A percentile compares a stretch with the other conserved stretches of the same genome.
These are phyloP conservation scores for Mustela nigripes DNA, from an alignment of 2,113 vertebrate species.

Conservation along the genomic window DNA sequence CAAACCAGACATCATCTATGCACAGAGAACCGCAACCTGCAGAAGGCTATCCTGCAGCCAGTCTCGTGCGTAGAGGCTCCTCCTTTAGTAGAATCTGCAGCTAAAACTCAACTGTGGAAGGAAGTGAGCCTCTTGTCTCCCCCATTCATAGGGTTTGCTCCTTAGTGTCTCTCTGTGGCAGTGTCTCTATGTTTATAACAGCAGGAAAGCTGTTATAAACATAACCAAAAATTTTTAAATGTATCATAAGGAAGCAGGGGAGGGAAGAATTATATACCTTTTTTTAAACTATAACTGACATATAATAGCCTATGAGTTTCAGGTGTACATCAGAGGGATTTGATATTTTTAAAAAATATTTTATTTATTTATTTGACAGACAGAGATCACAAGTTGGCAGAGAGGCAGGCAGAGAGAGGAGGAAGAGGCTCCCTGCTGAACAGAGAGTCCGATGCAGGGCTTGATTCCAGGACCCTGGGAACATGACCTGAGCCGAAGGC, in stretches of 20 bases:
- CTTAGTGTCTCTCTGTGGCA: not conserved
- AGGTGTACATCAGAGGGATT: not conserved
- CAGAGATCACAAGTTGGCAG: too few species aligned
- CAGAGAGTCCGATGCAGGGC: too few species aligned
- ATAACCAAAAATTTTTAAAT: not conserved
- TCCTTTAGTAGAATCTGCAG: not conserved
- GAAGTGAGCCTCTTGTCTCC: not conserved
- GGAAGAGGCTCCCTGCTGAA: too few species aligned
- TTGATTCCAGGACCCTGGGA: too few species aligned
- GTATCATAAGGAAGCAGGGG: not conserved
- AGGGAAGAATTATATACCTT: not conserved
- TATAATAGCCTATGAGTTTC: not conserved
- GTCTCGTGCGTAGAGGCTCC: rapidly evolving
- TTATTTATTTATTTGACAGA: too few species aligned
- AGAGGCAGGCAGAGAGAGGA: too few species aligned
- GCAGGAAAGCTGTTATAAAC: not conserved
- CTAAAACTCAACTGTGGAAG: not conserved
- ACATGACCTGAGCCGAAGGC: too few species aligned
- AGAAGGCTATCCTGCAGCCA: rapidly evolving
- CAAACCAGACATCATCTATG: not conserved
- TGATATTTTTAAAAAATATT: not conserved
- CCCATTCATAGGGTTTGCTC: not conserved
- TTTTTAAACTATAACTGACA: not conserved
- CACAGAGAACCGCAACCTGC: not conserved
- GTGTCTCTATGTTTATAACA: too few species aligned